Evolutionary conservation across 2,797 vertebrate species (phyloP).

Genomic region (Pseudocheirus occidentalis): DNA sequence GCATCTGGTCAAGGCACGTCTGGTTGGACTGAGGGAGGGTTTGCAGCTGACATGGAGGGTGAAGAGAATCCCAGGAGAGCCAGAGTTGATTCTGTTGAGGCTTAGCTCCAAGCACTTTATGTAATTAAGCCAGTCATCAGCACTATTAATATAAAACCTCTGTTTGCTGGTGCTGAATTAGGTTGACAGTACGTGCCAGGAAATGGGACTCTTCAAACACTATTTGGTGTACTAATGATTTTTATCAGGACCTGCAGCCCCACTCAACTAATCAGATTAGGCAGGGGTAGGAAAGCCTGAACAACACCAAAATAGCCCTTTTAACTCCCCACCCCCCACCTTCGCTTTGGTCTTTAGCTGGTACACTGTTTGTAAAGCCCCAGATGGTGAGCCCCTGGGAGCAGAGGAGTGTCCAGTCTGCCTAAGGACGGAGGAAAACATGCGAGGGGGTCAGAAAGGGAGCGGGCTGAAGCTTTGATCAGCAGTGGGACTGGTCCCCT

Average conservation of each 20-base stretch:
- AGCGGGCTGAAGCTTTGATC: background rate
- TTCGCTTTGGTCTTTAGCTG: constrained; percentile 17
- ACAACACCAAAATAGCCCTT: constrained; percentile 18
- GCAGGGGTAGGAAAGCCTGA: constrained; percentile 47
- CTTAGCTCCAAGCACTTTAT: constrained; percentile 51
- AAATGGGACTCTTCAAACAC: constrained; percentile 38
- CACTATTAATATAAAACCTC: constrained; percentile 27
- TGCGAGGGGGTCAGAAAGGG: background rate
- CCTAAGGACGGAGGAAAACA: background rate
- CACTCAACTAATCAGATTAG: constrained; percentile 39
- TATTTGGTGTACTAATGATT: constrained; percentile 27
- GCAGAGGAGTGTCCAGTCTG: background rate
- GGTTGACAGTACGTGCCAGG: constrained; percentile 41
- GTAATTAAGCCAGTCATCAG: constrained; percentile 58
- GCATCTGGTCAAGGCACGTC: background rate
- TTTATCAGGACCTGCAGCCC: constrained; percentile 40
- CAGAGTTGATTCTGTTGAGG: constrained; percentile 39
- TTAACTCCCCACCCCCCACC: background rate
- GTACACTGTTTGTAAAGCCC: background rate
- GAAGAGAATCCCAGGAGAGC: constrained; percentile 32
- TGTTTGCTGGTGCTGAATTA: constrained; percentile 54
- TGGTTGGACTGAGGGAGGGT: constrained; percentile 31
- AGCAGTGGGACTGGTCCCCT: background rate
- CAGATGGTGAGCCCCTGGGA: background rate
- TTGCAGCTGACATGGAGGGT: constrained; percentile 14